phyloP scores from a whole-genome alignment of 2,888 invertebrate species.

The Eremobia ochroleuca region DNA sequence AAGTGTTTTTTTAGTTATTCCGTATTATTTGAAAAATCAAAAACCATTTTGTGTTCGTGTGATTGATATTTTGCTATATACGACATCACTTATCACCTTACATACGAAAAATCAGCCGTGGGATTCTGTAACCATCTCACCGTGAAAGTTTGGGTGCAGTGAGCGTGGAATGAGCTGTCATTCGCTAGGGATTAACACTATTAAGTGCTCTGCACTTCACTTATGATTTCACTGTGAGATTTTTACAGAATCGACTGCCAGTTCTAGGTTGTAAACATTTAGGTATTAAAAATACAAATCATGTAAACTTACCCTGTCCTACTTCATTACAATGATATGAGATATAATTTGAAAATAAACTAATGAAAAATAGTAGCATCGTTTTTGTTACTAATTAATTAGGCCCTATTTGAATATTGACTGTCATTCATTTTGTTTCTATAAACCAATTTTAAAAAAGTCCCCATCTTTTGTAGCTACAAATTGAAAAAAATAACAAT shows the following conservation, averaged over 20 bases:
- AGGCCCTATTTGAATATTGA: neutral
- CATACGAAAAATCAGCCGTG: neutral
- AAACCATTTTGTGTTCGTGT: neutral
- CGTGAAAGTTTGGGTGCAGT: too few species aligned
- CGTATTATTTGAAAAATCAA: neutral
- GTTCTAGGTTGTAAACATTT: neutral
- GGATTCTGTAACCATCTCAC: too few species aligned
- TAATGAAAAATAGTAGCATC: slow-evolving; percentile 19
- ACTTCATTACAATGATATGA: neutral
- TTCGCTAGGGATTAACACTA: too few species aligned
- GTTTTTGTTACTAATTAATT: neutral
- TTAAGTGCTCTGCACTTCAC: too few species aligned
- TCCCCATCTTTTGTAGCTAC: neutral
- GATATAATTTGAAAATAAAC: slow-evolving; percentile 23
- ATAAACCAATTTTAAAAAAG: neutral
- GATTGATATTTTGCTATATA: neutral
- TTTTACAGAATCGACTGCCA: too few species aligned
- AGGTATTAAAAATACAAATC: neutral
- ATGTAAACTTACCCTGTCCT: neutral
- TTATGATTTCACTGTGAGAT: too few species aligned
- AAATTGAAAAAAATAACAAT: neutral
- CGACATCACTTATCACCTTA: neutral
- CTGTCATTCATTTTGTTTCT: neutral
- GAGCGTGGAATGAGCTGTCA: too few species aligned
- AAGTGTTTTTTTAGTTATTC: too few species aligned